phyloP scores from a whole-genome alignment of 2,888 invertebrate genomes.

The Heteromyza rotundicornis region DNA sequence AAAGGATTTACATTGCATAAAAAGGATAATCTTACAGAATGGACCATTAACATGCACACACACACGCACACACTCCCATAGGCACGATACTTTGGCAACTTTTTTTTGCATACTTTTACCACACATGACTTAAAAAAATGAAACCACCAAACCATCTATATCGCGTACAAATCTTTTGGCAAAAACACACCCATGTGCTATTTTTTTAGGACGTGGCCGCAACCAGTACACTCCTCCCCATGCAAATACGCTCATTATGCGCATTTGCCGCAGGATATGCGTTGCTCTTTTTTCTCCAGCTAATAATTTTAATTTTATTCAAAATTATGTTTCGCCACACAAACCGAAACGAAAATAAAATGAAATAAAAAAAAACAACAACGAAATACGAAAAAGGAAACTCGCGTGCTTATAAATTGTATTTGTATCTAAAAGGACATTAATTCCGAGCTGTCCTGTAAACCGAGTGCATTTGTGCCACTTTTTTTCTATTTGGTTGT shows the following conservation, averaged over 20 bases:
- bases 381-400: conserved; percentile 27
- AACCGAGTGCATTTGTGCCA: conserved; percentile 21
- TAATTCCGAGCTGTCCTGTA: conserved; percentile 41
- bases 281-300: conserved; percentile 38
- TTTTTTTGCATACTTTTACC: neutral
- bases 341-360: neutral
- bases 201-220: conserved; percentile 8
- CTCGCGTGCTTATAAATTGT: conserved; percentile 49
- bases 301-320: conserved; percentile 59
- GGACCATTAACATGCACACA: conserved; percentile 8
- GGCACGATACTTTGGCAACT: neutral
- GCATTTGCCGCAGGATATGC: conserved; percentile 53
- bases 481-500: conserved; percentile 5
- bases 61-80: conserved; percentile 11
- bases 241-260: conserved; percentile 48
- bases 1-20: conserved; percentile 46
- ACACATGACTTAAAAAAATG: neutral
- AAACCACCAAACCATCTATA: conserved; percentile 19
- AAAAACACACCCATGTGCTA: conserved; percentile 13
- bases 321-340: conserved; percentile 42
- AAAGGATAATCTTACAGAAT: conserved; percentile 19
- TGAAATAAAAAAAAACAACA: conserved; percentile 4
- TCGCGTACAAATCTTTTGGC: conserved; percentile 14
- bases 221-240: neutral
- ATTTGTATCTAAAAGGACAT: conserved; percentile 53